Evolutionary conservation across 1,140 invertebrate genomes (phyloP), one percentile per base, ranked within the genome.

Genomic region (Physella acuta): DNA sequence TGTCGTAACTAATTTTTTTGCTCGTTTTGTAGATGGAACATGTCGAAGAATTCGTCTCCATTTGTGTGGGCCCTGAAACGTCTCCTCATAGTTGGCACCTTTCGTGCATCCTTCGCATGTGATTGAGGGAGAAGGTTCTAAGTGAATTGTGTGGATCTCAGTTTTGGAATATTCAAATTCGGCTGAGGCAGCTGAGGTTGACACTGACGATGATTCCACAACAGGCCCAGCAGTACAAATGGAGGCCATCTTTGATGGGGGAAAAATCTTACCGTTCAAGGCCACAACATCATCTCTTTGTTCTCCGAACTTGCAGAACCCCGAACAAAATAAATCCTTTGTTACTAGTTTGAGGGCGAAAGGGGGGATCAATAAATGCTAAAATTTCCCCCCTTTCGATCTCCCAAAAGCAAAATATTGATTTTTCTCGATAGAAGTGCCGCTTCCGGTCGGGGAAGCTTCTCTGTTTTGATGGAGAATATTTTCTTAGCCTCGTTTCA

Each of bases 11-110:
- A 28, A 31, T 33, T 53, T 64, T 33, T 52, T 64, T 17, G 39
- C 11, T 37, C 62, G 55, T 17, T 71, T 74, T 28, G 70, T 65
- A 49, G 49, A 63, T 60, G 70, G 64, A 37, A 77, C 75, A 30
- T 71, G 76, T 71, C 71, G 68, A 60, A 78, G 49, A 53, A 68
- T 66, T 39, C 73, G 70, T 71, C 76, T 71, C 76, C 76, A 78
- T 36, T 75, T 75, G 65, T 78, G 76, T 56, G 76, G 76, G 55
- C 76, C 76, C 63, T 74, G 76, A 52, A 74, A 78, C 37, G 74
- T 68, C 36, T 74, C 70, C 58, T 68, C 64, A 24, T 71, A 51
- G 30, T 53, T 44, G 30, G 66, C 56, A 24, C 59, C 58, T 63
- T 34, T 65, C 36, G 11, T 55, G 16, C 58, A 51, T 28, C 51